Evolutionary conservation across 2,113 vertebrate species (phyloP), one percentile per base, ranked within the genome.

Genomic region (Asarcornis scutulata): DNA sequence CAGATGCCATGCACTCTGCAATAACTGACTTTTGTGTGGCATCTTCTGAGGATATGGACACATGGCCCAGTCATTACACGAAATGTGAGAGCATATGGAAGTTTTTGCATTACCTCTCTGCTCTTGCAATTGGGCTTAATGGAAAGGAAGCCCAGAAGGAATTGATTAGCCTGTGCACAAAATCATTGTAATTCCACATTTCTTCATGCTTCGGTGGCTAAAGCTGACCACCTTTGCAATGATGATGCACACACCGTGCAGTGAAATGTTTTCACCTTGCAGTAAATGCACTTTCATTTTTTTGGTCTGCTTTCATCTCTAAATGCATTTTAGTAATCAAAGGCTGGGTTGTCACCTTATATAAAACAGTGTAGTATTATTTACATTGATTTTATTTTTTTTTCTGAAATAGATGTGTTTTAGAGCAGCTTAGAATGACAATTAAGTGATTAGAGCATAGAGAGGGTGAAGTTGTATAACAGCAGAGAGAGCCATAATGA

Each of bases 161-260:
- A n/a, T 72, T 73, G 64, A 86, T 94, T 80, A 83, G 25, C 9
- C 38, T 3, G 34, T 58, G 59, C 75, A 50, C 53, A 71, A 59
- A 44, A 22, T 88, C 74, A 56, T 22, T 50, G 40, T 36, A 42
- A 4, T 11, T 63, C 63, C 6, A 11, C 40, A 1, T 73, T 69
- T 53, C 64, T 38, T 26, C 66, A 20, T 5, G 29, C 89, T 53
- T 21, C 3, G 53, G 22, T 25, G 67, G 79, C 85, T 48, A 3
- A 36, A 46, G 75, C 75, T 34, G 78, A 27, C 66, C 82, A 6
- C 81, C 50, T 85, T 85, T 59, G 74, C 67, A 64, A 66, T 80
- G 76, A 9, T 3, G 2, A 6, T 1, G 60, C 6, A 1, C 8
- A 0, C 27, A 0, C 5, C 0, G 20, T 34, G 25, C 40, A 6